A percentile compares a stretch with the other conserved stretches of the same genome.
Conservation (phyloP, 2,888 invertebrate species). For the Halocaridina rubra region DNA sequence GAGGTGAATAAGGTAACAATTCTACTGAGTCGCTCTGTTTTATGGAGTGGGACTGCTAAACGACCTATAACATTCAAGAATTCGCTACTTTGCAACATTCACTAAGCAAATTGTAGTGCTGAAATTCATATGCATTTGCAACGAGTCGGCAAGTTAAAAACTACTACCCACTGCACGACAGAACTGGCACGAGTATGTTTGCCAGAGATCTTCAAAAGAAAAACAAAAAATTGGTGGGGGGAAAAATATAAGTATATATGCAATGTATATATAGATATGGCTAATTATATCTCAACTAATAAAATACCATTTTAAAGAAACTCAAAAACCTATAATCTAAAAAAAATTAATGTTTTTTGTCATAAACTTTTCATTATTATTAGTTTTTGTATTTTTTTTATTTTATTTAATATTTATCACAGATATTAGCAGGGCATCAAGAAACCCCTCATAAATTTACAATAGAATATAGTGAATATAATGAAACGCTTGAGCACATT, state of each 20-base stretch:
- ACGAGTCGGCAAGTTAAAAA: background rate
- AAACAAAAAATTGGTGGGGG: slow-evolving; percentile 40
- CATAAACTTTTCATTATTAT: slow-evolving; percentile 41
- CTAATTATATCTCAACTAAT: slow-evolving; percentile 29
- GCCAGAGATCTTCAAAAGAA: slow-evolving; percentile 9
- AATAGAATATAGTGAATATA: slow-evolving; percentile 48
- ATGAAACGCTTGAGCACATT: slow-evolving; percentile 41
- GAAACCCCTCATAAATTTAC: slow-evolving; percentile 46
- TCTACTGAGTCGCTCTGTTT: no score
- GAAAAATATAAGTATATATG: slow-evolving; percentile 2
- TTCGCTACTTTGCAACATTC: background rate
- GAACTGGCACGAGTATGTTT: slow-evolving; percentile 15
- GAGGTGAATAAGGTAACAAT: no score
- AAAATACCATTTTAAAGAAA: slow-evolving; percentile 36
- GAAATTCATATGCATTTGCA: background rate
- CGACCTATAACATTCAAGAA: background rate
- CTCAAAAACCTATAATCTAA: slow-evolving; percentile 21
- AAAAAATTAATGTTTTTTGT: slow-evolving; percentile 53
- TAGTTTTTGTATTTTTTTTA: slow-evolving; percentile 46
- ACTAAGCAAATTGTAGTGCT: background rate
- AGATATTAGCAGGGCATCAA: slow-evolving; percentile 49
- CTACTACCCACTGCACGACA: background rate
- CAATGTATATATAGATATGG: slow-evolving; percentile 32
- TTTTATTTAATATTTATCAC: no score
- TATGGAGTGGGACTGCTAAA: no score